A percentile compares a stretch with the other conserved stretches of the same genome.
phyloP scores from a whole-genome alignment of 1,140 invertebrate species.

The Atta texana region DNA sequence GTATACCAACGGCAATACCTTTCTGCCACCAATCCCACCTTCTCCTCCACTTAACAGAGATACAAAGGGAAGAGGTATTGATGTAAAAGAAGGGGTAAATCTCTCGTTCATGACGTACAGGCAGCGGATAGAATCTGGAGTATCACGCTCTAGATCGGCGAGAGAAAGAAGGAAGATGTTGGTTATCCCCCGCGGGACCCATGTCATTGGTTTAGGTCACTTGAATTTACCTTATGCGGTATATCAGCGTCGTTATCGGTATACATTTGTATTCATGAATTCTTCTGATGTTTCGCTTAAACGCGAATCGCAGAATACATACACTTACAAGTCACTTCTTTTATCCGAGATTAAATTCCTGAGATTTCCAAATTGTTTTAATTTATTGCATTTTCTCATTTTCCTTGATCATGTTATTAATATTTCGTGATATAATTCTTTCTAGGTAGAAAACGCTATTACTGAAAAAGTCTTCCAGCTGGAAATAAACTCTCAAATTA shows the following conservation, averaged over 20 bases:
- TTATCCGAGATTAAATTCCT: background rate
- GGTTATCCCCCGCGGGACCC: constrained; percentile 79
- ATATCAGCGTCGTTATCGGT: constrained; percentile 52
- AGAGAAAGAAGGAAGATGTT: constrained; percentile 67
- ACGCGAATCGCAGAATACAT: background rate
- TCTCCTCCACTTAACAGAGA: constrained; percentile 65
- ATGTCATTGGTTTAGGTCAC: constrained; percentile 67
- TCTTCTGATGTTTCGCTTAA: background rate
- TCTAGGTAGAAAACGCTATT: background rate
- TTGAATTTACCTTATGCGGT: constrained; percentile 77
- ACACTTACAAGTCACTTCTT: background rate
- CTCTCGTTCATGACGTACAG: constrained; percentile 70
- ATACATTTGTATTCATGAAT: constrained; percentile 32
- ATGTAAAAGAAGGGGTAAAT: constrained; percentile 68
- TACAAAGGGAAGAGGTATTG: constrained; percentile 69
- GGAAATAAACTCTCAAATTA: background rate
- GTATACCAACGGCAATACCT: constrained; percentile 60
- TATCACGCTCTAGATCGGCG: constrained; percentile 70
- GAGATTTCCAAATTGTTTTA: background rate
- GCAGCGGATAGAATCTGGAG: constrained; percentile 74
- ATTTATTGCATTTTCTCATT: background rate
- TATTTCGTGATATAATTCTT: background rate
- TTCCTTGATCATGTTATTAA: background rate
- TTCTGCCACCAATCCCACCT: constrained; percentile 28
- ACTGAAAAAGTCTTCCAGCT: background rate